Evolutionary conservation across 1,140 invertebrate genomes (phyloP).

Genomic region (Galleria mellonella): DNA sequence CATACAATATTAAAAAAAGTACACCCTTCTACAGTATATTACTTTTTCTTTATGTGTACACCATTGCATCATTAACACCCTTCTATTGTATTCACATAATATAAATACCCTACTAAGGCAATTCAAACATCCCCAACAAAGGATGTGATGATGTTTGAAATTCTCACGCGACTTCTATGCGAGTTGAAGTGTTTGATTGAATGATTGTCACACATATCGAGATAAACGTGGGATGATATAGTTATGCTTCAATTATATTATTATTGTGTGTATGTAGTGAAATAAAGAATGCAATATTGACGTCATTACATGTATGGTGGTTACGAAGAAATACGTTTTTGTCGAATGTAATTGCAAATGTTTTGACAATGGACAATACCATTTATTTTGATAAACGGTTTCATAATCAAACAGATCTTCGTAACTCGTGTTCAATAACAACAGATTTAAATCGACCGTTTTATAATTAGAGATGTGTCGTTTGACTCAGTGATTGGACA

Average conservation of each 20-base stretch:
- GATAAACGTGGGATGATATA: constrained; percentile 19
- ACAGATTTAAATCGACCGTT: no score
- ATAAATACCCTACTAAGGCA: background rate
- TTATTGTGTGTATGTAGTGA: background rate
- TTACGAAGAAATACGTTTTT: no score
- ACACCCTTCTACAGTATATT: background rate
- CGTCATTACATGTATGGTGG: background rate
- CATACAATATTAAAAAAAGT: no score
- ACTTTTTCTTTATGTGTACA: no score
- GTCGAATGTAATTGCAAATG: no score
- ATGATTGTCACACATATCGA: constrained; percentile 48
- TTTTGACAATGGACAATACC: no score
- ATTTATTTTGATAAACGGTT: no score
- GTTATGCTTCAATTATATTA: constrained; percentile 1
- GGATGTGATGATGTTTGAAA: constrained; percentile 25
- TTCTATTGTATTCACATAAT: background rate
- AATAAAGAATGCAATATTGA: constrained; percentile 4
- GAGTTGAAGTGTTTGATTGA: constrained; percentile 40
- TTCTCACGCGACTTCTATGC: constrained; percentile 37
- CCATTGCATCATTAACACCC: background rate
- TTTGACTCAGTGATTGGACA: no score
- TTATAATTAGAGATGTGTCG: no score
- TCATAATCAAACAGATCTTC: no score
- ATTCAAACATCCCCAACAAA: constrained; percentile 18
- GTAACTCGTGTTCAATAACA: no score